These are phyloP conservation scores for Meda fulgida DNA, from an alignment of 2,797 vertebrate genomes.

Conservation along the genomic window DNA sequence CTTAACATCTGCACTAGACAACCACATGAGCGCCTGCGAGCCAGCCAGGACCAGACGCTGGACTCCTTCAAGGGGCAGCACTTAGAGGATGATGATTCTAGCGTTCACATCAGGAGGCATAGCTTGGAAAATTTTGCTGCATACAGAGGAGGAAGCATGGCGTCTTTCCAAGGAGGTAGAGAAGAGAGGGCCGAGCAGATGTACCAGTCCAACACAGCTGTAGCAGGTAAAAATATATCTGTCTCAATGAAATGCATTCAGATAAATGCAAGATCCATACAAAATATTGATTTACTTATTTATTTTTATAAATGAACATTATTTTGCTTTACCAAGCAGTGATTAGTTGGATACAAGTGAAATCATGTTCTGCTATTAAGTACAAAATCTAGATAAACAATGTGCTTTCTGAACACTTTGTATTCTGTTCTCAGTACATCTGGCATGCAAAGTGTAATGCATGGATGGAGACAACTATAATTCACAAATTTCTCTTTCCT, in stretches of 20 bases:
- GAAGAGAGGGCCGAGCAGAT: slow-evolving; percentile 80
- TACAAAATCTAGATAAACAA: slow-evolving; percentile 55
- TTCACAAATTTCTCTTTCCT: slow-evolving; percentile 81
- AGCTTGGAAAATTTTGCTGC: slow-evolving; percentile 88
- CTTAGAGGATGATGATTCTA: slow-evolving; percentile 80
- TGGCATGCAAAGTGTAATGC: slow-evolving; percentile 79
- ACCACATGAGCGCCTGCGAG: slow-evolving; percentile 76
- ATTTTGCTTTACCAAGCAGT: neutral
- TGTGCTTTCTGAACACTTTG: slow-evolving; percentile 74
- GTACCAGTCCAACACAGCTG: slow-evolving; percentile 79
- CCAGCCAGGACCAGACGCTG: slow-evolving; percentile 73
- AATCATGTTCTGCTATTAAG: neutral
- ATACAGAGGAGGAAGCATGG: slow-evolving; percentile 90
- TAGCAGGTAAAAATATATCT: slow-evolving; percentile 83
- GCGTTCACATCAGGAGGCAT: slow-evolving; percentile 83
- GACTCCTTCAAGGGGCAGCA: slow-evolving; percentile 86
- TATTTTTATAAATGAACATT: neutral
- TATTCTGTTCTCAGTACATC: slow-evolving; percentile 79
- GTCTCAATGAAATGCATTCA: neutral
- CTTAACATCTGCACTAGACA: slow-evolving; percentile 87
- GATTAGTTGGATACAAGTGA: slow-evolving; percentile 11
- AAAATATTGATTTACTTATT: neutral
- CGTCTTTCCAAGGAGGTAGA: slow-evolving; percentile 86
- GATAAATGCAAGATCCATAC: neutral
- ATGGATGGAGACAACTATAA: slow-evolving; percentile 84